Percentiles rank a stretch among this genome's conserved stretches.
Conservation (phyloP, 1,140 invertebrate genomes). For the Aleiodes sp. region DNA sequence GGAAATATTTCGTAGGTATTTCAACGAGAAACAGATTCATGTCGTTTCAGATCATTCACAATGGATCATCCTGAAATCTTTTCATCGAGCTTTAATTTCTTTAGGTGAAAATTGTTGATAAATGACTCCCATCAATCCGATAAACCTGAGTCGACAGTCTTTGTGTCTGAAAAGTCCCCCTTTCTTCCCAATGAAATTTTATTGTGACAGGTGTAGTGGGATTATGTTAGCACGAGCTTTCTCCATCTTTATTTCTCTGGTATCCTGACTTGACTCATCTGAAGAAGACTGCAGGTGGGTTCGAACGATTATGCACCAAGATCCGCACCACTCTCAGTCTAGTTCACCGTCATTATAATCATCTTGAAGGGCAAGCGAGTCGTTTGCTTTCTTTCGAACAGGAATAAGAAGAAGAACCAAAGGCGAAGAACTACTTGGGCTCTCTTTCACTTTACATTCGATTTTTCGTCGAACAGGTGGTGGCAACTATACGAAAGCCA, state of each 20-base stretch:
- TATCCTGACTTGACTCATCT: not conserved
- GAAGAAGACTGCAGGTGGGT: constrained; percentile 46
- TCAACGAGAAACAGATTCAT: no score
- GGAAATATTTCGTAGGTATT: no score
- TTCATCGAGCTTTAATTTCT: no score
- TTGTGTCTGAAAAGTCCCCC: not conserved
- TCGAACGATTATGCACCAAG: constrained; percentile 47
- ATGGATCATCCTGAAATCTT: no score
- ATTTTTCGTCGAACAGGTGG: constrained; percentile 50
- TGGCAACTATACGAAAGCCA: not conserved
- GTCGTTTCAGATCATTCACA: no score
- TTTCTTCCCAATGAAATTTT: not conserved
- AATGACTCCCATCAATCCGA: no score
- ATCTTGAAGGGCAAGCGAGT: constrained; percentile 43
- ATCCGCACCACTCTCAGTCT: constrained; percentile 40
- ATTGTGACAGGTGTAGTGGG: constrained; percentile 2
- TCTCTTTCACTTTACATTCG: constrained; percentile 34
- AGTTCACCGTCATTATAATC: constrained; percentile 32
- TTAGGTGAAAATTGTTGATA: no score
- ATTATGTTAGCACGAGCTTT: constrained; percentile 14
- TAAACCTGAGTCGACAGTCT: no score
- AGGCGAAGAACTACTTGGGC: not conserved
- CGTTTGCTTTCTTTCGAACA: not conserved
- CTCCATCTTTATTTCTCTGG: not conserved
- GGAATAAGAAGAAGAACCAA: no score